Percentiles rank a stretch among this genome's conserved stretches.
Evolutionary conservation across 2,113 vertebrate species (phyloP).

Genomic region (Megalops atlanticus): DNA sequence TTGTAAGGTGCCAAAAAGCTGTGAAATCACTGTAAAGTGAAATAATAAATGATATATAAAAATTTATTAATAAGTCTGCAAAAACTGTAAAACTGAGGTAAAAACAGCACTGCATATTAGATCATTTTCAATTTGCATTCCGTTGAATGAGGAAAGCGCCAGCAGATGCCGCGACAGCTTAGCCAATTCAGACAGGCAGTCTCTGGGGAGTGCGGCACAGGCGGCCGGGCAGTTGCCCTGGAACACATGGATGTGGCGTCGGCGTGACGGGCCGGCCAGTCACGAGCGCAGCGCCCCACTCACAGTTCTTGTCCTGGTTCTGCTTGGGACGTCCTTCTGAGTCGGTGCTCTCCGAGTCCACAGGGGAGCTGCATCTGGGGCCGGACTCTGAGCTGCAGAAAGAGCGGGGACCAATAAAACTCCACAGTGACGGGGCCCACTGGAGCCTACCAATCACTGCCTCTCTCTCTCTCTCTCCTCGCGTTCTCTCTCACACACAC

Average conservation of each 20-base stretch:
- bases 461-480: background rate
- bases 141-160: no score
- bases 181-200: background rate
- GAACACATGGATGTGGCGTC: no score
- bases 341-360: constrained; percentile 61
- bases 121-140: no score
- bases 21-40: no score
- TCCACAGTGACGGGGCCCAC: background rate
- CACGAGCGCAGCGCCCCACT: constrained; percentile 38
- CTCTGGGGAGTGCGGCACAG: background rate
- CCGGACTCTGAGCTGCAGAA: constrained; percentile 77
- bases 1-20: no score
- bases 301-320: constrained; percentile 64
- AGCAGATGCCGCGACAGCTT: no score
- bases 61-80: no score
- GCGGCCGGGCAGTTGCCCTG: no score
- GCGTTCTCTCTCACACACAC: background rate
- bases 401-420: background rate
- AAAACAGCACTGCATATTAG: no score
- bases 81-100: no score
- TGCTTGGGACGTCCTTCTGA: constrained; percentile 60
- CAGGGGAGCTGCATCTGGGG: constrained; percentile 85
- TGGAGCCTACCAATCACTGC: background rate
- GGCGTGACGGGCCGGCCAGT: no score
- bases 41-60: no score